Conservation (phyloP, 2,888 invertebrate species). For the Mythimna pallens region DNA sequence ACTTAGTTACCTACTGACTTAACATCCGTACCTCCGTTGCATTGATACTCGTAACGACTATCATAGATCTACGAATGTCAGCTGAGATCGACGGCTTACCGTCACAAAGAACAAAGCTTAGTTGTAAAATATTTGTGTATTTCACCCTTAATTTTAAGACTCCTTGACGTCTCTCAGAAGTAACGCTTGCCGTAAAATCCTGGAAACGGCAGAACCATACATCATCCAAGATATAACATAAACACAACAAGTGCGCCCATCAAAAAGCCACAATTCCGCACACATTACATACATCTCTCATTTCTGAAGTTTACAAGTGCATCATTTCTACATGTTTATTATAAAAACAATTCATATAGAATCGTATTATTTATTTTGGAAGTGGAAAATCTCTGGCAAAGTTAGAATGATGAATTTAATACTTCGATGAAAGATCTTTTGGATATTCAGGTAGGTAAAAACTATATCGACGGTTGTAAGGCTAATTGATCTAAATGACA, state of each 20-base stretch:
- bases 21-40: too few relatives aligned
- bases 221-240: conserved; percentile 32
- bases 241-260: conserved; percentile 33
- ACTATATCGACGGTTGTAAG: too few relatives aligned
- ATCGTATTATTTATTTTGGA: conserved; percentile 2
- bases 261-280: conserved; percentile 27
- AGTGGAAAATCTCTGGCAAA: background rate
- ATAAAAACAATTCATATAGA: conserved; percentile 32
- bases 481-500: too few relatives aligned
- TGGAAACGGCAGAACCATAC: conserved; percentile 14
- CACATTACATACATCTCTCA: conserved; percentile 23
- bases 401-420: background rate
- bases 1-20: too few relatives aligned
- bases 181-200: conserved; percentile 14
- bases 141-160: conserved; percentile 10
- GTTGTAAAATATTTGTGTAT: conserved; percentile 1
- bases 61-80: background rate
- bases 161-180: background rate
- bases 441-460: too few relatives aligned
- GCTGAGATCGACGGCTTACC: background rate
- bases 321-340: conserved; percentile 49
- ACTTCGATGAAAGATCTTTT: background rate
- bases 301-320: conserved; percentile 46
- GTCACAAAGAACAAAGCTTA: background rate
- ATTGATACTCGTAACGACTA: background rate